Base-by-base conservation (phyloP, 1,140 invertebrate species). In the Mizuhopecten yessoensis region DNA sequence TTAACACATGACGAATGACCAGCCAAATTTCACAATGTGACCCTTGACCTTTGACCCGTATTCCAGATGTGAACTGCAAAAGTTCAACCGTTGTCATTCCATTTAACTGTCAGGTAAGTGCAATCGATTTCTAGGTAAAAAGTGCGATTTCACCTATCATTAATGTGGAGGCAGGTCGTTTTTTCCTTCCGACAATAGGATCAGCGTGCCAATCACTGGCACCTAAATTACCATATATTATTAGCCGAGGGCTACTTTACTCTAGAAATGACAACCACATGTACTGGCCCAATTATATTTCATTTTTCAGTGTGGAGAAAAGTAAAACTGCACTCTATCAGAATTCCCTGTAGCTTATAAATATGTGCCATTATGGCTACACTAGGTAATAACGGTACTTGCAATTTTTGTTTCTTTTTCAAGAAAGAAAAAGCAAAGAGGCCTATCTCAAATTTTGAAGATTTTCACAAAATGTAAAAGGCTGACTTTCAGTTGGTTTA, bases 21-120 rank as follows among this genome's bases (percentile, higher is more conserved):
- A 75, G 57, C n/a, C 57, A n/a, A 75, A 75, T 75, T 75, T 29
- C n/a, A 75, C 57, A 75, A 75, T 75, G 57, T 75, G 57, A 75
- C 57, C 45, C 45, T 15, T 49, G 45, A 49, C 45, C 57, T 29
- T 75, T 75, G 57, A 75, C 57, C 57, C 11, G 5, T 29, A 75
- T 75, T 75, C 57, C 57, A 75, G 57, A 75, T 75, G 57, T 75
- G 57, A 75, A 75, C 57, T 75, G 57, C 29, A 75, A 29, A 75
- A 75, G 57, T 75, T 75, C 57, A 75, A 17, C 57, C 1, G 57
- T 75, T 75, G 5, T 75, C 57, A 75, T 75, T 75, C 57, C 57
- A 75, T 75, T 75, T 29, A 29, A 29, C 57, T 75, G 57, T 75
- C 57, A 75, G 57, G 57, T 75, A 17, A 75, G 57, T n/a, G 3